Base-by-base conservation (phyloP, 2,113 vertebrate species). In the Miniopterus natalensis region DNA sequence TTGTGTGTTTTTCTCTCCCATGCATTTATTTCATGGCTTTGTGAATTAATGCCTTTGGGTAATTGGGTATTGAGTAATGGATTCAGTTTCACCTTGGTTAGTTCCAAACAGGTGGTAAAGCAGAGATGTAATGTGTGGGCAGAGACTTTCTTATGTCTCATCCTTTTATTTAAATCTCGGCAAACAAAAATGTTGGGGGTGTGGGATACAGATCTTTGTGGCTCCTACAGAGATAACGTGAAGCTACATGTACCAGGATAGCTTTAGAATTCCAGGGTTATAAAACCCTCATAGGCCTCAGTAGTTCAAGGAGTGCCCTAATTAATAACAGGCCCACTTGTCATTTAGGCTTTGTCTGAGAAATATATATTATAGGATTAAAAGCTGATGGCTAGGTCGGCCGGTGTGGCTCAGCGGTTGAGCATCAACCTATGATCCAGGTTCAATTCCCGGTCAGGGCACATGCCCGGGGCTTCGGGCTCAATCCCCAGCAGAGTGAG, bases 121-220 rank as follows among this genome's bases (percentile, higher is more conserved):
- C 23, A 63, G 47, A 96, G 45, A 77, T 29, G 55, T 18, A 55
- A 70, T 29, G 51, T 68, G 27, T 84, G 84, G 84, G 87, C 53
- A 88, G 68, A 87, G 84, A 42, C 47, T 31, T 36, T 66, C 8
- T 71, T 18, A 70, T 68, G 84, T 89, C 11, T 73, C 49, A 29
- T n/a, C 40, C 84, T 95, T 95, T 94, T 66, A 96, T 81, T 70
- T 88, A 74, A 92, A 94, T 77, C 61, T 55, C 90, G 70, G 83
- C 78, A 89, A 94, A 90, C 77, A 97, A 87, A 95, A 91, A 84
- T 81, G 66, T 21, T n/a, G 51, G 29, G 66, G 77, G 61, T 86
- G 57, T 94, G 66, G 25, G 36, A 88, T 90, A 36, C 49, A 92
- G 81, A 36, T 74, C 80, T 93, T 77, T 92, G 84, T 55, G 95